Base-by-base conservation (phyloP, 2,888 invertebrate genomes). In the Andrena dorsata region DNA sequence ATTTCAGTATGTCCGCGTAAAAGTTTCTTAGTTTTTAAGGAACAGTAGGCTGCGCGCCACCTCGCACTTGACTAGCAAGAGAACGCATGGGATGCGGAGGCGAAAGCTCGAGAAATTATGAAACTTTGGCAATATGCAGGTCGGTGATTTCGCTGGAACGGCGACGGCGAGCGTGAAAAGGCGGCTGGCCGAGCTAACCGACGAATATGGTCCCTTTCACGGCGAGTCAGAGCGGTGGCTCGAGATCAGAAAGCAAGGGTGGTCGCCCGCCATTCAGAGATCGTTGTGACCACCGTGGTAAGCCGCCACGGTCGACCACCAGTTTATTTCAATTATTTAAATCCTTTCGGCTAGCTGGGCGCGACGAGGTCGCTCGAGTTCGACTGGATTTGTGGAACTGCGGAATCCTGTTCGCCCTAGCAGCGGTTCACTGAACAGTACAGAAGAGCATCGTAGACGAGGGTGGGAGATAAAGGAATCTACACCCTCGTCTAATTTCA, bases 321-420 rank as follows among this genome's bases (percentile, higher is more conserved):
- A 86, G 84, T 89, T 90, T 85, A 89, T 88, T 90, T 89, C 86
- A 90, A 90, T 89, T 90, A 90, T 90, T 90, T 88, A 86, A 90
- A 88, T 87, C 81, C 70, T 68, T 51, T 41, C 75, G 53, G 35
- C 26, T 20, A 13, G 23, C 61, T 2, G 51, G 63, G 23, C 66
- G 49, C 56, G 10, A 51, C 70, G 76, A 81, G 83, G 82, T 85
- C 86, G 86, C 80, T 86, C 88, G 85, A 87, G 90, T 86, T 88
- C 80, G 77, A 76, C 84, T 86, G 76, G 82, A 81, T 85, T 84
- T 86, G 73, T 28, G 76, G 78, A 80, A 64, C 76, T 76, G 61
- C 74, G 84, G 79, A 86, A 86, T 86, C 84, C 82, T 66, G 86
- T 83, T 82, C 84, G 82, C 84, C 86, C 85, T 80, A 83, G 64